Percentiles rank a stretch among this genome's conserved stretches.
These are phyloP conservation scores for Larimichthys crocea DNA, from an alignment of 2,113 vertebrate species.

Conservation along the genomic window DNA sequence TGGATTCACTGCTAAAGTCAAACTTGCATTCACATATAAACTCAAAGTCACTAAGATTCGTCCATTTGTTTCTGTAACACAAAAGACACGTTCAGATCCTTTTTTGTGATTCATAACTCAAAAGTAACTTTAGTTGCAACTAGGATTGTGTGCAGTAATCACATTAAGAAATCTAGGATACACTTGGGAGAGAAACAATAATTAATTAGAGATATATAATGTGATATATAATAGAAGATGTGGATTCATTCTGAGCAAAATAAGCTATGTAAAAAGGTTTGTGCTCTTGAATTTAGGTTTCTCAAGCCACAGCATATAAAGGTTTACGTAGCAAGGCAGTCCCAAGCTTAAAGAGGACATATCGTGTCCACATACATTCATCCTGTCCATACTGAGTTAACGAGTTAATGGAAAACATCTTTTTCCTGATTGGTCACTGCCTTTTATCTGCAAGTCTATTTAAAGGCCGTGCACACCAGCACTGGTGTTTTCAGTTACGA, in stretches of 20 bases:
- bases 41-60: neutral
- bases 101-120: neutral
- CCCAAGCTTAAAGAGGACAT: neutral
- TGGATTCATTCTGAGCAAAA: neutral
- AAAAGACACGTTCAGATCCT: neutral
- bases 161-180: neutral
- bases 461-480: neutral
- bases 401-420: neutral
- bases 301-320: too few species aligned
- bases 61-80: neutral
- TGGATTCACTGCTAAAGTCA: neutral
- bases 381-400: neutral
- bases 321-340: too few species aligned
- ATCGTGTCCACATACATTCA: neutral
- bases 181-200: neutral
- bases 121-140: neutral
- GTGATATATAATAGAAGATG: too few species aligned
- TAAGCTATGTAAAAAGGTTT: neutral
- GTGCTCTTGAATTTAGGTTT: neutral
- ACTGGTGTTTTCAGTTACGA: neutral
- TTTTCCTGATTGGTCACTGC: neutral
- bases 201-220: too few species aligned
- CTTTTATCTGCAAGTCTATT: neutral
- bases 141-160: too few species aligned
- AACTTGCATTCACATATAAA: neutral